These are phyloP conservation scores for Drosophila kepulauana DNA, from an alignment of 1,140 invertebrate genomes.

Conservation along the genomic window DNA sequence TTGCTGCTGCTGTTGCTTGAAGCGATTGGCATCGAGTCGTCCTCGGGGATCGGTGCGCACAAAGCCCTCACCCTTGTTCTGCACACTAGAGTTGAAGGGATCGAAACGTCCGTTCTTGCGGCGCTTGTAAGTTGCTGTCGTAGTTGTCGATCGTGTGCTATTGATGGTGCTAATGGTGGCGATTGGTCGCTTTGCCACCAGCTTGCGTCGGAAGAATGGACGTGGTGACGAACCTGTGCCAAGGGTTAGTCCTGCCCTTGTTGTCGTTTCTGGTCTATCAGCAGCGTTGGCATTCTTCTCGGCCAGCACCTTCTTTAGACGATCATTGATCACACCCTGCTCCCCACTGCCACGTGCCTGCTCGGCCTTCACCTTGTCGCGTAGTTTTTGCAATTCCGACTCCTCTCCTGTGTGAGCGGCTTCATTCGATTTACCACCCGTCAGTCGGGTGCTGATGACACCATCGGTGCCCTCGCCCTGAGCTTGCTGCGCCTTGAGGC, in stretches of 20 bases:
- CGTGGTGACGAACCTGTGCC: constrained; percentile 27
- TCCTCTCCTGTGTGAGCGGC: constrained; percentile 4
- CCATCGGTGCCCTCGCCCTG: constrained; percentile 44
- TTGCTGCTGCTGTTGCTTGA: constrained; percentile 37
- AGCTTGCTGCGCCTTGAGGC: constrained; percentile 59
- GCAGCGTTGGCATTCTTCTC: constrained; percentile 24
- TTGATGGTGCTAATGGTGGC: not conserved
- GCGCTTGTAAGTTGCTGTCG: constrained; percentile 11
- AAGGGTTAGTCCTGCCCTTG: not conserved
- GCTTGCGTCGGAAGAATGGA: constrained; percentile 71
- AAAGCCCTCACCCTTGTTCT: constrained; percentile 70
- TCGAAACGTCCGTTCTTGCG: constrained; percentile 77
- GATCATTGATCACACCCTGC: constrained; percentile 65
- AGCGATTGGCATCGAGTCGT: constrained; percentile 58
- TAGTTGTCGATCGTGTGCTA: not conserved
- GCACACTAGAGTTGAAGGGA: constrained; percentile 74
- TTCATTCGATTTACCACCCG: not conserved
- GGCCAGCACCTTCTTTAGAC: constrained; percentile 60
- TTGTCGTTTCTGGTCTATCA: not conserved
- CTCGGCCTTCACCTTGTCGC: constrained; percentile 70
- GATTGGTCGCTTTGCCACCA: constrained; percentile 70
- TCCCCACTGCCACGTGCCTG: constrained; percentile 60
- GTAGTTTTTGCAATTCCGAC: constrained; percentile 60
- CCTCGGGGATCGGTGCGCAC: constrained; percentile 72
- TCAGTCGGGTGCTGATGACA: constrained; percentile 44